Conservation (phyloP, 2,113 vertebrate species). For the Epinephelus cyanopodus region DNA sequence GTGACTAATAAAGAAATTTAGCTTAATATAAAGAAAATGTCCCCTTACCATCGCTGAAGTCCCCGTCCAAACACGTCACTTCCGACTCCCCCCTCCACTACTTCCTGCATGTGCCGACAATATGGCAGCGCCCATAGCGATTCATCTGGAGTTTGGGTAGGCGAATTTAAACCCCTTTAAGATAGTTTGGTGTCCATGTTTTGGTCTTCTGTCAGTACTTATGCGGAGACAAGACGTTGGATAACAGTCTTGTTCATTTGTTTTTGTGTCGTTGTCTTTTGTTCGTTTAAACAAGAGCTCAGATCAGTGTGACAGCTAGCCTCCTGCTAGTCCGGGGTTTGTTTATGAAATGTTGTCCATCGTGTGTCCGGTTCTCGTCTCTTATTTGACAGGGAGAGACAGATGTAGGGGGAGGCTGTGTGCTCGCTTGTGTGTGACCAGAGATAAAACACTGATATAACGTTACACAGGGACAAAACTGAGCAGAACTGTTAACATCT, state of each 20-base stretch:
- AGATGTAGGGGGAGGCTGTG: neutral
- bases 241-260: rapidly evolving
- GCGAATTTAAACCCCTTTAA: slow-evolving; percentile 52
- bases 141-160: slow-evolving; percentile 95
- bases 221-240: rapidly evolving
- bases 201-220: neutral
- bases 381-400: neutral
- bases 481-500: neutral
- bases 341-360: slow-evolving; percentile 11
- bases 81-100: slow-evolving; percentile 44
- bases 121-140: slow-evolving; percentile 91
- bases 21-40: too few species aligned
- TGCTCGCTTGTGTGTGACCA: neutral
- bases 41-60: too few species aligned
- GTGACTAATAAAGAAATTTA: too few species aligned
- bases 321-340: neutral
- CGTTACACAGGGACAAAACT: neutral
- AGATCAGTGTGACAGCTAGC: neutral
- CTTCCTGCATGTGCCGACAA: slow-evolving; percentile 80
- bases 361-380: neutral
- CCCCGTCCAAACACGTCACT: slow-evolving; percentile 46
- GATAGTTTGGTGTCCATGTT: rapidly evolving
- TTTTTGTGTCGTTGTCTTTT: rapidly evolving
- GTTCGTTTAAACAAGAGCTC: neutral
- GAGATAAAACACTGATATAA: neutral